A percentile compares a stretch with the other conserved stretches of the same genome.
Conservation (phyloP, 1,140 invertebrate genomes). For the Amphibalanus amphitrite region DNA sequence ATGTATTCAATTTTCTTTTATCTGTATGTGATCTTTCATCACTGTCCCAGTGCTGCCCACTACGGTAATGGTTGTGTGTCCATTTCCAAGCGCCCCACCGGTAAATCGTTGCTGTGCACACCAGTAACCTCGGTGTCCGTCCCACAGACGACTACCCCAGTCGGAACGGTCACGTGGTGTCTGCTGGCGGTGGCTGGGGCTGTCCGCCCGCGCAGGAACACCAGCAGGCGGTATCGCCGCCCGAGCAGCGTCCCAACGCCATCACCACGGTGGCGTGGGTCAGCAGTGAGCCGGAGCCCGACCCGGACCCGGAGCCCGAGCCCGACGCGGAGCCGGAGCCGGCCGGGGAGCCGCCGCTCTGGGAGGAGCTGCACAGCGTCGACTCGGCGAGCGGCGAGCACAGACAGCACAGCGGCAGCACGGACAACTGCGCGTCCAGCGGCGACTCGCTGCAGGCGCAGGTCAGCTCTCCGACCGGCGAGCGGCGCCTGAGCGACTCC, state of each 20-base stretch:
- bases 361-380: neutral
- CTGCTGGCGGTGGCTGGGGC: neutral
- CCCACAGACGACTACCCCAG: neutral
- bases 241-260: neutral
- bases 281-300: neutral
- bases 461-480: neutral
- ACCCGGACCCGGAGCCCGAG: too few species aligned
- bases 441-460: slow-evolving; percentile 2
- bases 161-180: neutral
- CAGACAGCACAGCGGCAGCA: neutral
- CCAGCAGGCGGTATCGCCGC: neutral
- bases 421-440: neutral
- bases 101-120: too few species aligned
- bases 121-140: too few species aligned
- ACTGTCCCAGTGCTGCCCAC: too few species aligned
- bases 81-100: too few species aligned
- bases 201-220: too few species aligned
- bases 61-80: too few species aligned
- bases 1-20: too few species aligned
- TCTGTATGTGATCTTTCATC: too few species aligned
- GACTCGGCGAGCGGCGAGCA: neutral
- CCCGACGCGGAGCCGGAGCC: too few species aligned
- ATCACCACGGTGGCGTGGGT: neutral
- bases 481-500: neutral
- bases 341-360: neutral